Evolutionary conservation across 1,140 invertebrate genomes (phyloP), one percentile per base, ranked within the genome.

Genomic region (Aphelinus atriplicis): DNA sequence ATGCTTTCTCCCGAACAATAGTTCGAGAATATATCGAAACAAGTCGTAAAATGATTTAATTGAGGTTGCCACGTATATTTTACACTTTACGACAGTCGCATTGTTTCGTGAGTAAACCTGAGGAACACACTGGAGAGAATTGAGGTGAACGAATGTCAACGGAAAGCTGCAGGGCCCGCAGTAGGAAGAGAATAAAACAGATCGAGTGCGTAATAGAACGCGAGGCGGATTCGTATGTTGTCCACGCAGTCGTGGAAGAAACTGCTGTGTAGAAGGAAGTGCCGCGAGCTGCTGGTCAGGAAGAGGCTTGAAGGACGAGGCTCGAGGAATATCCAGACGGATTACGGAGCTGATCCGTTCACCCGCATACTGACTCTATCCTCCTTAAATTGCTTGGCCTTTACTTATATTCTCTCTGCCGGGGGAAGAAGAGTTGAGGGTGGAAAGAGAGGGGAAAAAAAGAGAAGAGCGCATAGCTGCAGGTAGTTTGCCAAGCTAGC

Each of bases 311-410:
- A 48, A 26, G 26, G 45, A 69, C 55, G 67, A 53, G 50, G n/a
- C 1, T 9, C 0, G 65, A 64, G 6, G 51, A 46, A 71, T 71
- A 53, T 63, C 69, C 60, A 43, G 26, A 3, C 42, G 69, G 51
- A 63, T 71, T 71, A 71, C 9, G 69, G n/a, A 57, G 43, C 57
- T 60, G 68, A 70, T 70, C 68, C 58, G 68, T 70, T 58, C 46
- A 57, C 47, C 58, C 58, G 68, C 68, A 51, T 61, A 3, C 57
- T 6, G 47, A 7, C 7, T 70, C 58, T 71, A 71, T 71, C 70
- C 70, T 45, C 60, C 70, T 71, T 63, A 71, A 71, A 71, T 71
- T 71, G 70, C 70, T 63, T 26, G 60, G 70, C 50, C 70, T 71
- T 62, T 62, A 51, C 51, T 64, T 71, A 47, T 71, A 62, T 51